Conservation (phyloP, 2,113 vertebrate genomes). For the Silurus glanis region DNA sequence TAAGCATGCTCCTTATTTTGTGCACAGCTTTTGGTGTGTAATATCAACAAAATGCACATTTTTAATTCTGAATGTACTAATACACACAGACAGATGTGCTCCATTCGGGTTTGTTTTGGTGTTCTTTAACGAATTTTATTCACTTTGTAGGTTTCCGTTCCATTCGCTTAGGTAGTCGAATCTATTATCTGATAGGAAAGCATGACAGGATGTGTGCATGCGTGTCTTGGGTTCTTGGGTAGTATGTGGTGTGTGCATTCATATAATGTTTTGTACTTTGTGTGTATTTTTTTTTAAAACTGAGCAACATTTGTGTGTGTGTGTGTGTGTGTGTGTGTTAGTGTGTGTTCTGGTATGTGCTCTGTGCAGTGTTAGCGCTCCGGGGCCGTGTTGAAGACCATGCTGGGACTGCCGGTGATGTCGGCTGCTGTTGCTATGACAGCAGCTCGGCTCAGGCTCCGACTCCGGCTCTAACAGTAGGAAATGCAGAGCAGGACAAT, state of each 20-base stretch:
- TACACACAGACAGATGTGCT: neutral
- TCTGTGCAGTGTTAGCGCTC: conserved; percentile 50
- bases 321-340: conserved; percentile 38
- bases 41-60: conserved; percentile 2
- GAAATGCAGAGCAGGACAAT: conserved; percentile 77
- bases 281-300: neutral
- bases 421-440: conserved; percentile 92
- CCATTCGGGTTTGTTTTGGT: neutral
- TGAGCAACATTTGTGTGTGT: conserved; percentile 1
- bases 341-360: conserved; percentile 54
- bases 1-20: neutral
- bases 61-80: neutral
- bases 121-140: neutral
- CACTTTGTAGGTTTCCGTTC: neutral
- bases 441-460: conserved; percentile 80
- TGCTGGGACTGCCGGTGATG: conserved; percentile 83
- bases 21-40: neutral
- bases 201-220: neutral
- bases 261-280: conserved; percentile 24
- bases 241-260: neutral
- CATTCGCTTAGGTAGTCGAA: neutral
- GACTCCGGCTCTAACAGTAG: conserved; percentile 75
- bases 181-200: neutral
- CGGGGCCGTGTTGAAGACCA: conserved; percentile 68
- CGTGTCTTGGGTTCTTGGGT: neutral